Base-by-base conservation (phyloP, 2,888 invertebrate species). In the Theodoxus fluviatilis region DNA sequence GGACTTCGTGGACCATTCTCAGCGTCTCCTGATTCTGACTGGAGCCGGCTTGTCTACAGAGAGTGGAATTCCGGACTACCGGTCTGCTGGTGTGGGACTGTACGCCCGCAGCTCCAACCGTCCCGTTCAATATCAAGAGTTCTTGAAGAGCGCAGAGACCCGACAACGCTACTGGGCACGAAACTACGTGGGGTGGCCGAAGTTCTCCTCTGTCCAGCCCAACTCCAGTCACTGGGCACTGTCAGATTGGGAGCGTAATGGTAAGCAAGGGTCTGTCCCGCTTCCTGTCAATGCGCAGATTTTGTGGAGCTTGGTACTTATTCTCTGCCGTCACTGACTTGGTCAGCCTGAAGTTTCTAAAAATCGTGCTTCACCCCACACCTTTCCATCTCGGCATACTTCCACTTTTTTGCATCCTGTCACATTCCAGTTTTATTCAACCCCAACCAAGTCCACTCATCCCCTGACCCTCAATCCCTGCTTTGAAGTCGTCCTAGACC, bases 41-140 rank as follows among this genome's bases (percentile, higher is more conserved):
- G 98, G 98, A 18, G 98, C 98, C 76, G 98, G 98, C 38, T 92
- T 98, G 80, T 98, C 98, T 0, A 98, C 98, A 1, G 98, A 98
- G 90, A 85, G 85, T 80, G 87, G 87, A 15, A 87, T 87, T 49
- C 87, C 87, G 7, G 97, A 97, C 87, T 97, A 97, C 84, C 91
- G 97, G 78, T 96, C 96, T 0, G 93, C 93, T 88, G 93, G 92
- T 73, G 96, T 97, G 18, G 97, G 97, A 0, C 89, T 97, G 9
- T 98, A 96, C 86, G 95, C 96, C 0, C 91, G 93, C 12, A 93
- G 92, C 28, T 92, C 92, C 78, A 92, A 92, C 79, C 92, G 93
- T 81, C 98, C 98, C 0, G 91, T 97, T 37, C 92, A 93, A 78
- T 94, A 94, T 83, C 91, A 92, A 87, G 94, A 96, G 75, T 98